Conservation (phyloP, 1,140 invertebrate species). For the Venturia canescens region DNA sequence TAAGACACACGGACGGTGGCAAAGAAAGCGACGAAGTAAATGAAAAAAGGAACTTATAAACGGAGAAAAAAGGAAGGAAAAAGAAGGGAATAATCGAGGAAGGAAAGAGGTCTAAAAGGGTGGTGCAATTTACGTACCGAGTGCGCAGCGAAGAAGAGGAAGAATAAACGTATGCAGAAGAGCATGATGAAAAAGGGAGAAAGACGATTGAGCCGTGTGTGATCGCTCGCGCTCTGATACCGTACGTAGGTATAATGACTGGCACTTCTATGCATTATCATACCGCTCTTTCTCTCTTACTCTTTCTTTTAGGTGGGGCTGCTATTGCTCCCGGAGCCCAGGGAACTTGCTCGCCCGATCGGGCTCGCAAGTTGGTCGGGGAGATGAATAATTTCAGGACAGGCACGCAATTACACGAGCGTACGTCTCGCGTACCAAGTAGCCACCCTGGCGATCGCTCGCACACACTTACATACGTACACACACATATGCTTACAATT, state of each 20-base stretch:
- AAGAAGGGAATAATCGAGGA: neutral
- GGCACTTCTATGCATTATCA: constrained; percentile 77
- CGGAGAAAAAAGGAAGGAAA: neutral
- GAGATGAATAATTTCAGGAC: constrained; percentile 77
- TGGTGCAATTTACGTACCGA: constrained; percentile 65
- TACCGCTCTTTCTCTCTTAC: constrained; percentile 63
- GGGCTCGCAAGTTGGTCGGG: constrained; percentile 61
- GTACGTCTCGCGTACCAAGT: constrained; percentile 76
- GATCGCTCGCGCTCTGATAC: constrained; percentile 6
- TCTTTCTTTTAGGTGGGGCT: constrained; percentile 5
- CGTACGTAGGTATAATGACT: constrained; percentile 70
- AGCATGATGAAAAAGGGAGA: constrained; percentile 47
- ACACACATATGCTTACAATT: neutral
- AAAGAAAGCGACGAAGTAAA: neutral
- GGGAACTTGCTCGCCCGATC: constrained; percentile 22
- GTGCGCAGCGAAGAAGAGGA: constrained; percentile 34
- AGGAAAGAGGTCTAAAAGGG: constrained; percentile 33
- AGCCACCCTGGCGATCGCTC: constrained; percentile 62
- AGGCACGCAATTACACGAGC: constrained; percentile 75
- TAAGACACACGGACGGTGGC: neutral
- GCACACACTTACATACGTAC: constrained; percentile 36
- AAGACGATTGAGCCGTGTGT: constrained; percentile 50
- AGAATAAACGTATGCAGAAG: neutral
- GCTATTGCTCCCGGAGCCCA: constrained; percentile 30
- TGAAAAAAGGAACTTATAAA: neutral